Conservation (phyloP, 2,888 invertebrate genomes). For the Calameuta idolon region DNA sequence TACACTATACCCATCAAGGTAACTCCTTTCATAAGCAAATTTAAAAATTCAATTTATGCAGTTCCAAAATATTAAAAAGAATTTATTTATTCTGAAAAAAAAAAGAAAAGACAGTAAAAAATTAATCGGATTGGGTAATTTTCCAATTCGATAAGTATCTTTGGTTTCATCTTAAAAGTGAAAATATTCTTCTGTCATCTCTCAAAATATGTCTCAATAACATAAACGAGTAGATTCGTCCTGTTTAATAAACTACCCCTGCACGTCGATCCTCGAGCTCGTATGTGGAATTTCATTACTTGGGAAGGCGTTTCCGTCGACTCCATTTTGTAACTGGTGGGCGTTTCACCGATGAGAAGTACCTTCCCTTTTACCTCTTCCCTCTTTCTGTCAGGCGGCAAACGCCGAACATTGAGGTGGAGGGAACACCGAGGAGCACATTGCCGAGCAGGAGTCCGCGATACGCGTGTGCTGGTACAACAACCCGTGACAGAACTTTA, state of each 20-base stretch:
- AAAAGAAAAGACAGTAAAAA: neutral
- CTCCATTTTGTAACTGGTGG: constrained; percentile 57
- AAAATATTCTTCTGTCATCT: neutral
- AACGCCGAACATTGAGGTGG: constrained; percentile 29
- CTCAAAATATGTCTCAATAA: neutral
- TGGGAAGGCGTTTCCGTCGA: constrained; percentile 36
- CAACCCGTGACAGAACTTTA: neutral
- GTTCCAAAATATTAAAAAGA: neutral
- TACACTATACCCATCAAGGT: neutral
- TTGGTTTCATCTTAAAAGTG: neutral
- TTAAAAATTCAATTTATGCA: neutral
- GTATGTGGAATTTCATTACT: neutral
- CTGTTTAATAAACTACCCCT: neutral
- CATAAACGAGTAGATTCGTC: neutral
- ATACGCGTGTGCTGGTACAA: constrained; percentile 50
- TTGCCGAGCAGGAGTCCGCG: constrained; percentile 59
- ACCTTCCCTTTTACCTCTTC: constrained; percentile 45
- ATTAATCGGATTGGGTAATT: too few species aligned
- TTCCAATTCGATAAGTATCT: neutral
- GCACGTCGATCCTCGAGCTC: neutral
- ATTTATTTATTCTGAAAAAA: neutral
- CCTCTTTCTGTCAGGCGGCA: constrained; percentile 11
- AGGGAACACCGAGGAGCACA: constrained; percentile 52
- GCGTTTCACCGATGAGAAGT: constrained; percentile 40
- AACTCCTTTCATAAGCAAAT: neutral